Evolutionary conservation across 2,113 vertebrate genomes (phyloP).

Genomic region (Osmerus mordax): DNA sequence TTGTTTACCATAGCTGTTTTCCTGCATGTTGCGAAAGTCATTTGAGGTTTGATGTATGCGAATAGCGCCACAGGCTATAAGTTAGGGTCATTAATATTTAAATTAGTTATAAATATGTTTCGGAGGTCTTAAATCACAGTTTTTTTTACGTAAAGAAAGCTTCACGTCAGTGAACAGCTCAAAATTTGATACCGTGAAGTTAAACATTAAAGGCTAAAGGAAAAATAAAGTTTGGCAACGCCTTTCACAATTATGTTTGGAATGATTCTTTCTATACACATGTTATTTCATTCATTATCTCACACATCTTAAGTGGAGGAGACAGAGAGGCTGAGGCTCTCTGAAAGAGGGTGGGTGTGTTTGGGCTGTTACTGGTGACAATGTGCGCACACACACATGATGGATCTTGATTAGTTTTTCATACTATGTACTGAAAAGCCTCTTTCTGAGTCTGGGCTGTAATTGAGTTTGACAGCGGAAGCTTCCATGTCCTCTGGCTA

Average conservation of each 20-base stretch:
- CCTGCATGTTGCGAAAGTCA: slow-evolving; percentile 71
- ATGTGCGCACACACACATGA: slow-evolving; percentile 15
- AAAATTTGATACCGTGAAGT: too few relatives aligned
- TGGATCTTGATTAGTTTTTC: slow-evolving; percentile 74
- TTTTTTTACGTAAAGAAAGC: slow-evolving; percentile 69
- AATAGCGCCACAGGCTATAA: slow-evolving; percentile 64
- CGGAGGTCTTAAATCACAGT: slow-evolving; percentile 78
- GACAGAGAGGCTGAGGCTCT: too few relatives aligned
- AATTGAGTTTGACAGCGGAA: slow-evolving; percentile 79
- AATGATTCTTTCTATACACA: too few relatives aligned
- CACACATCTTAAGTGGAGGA: too few relatives aligned
- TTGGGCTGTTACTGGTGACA: too few relatives aligned
- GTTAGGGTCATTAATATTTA: slow-evolving; percentile 81
- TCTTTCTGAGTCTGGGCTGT: slow-evolving; percentile 65
- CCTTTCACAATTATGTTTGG: too few relatives aligned
- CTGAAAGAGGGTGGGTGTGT: too few relatives aligned
- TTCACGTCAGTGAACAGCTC: slow-evolving; percentile 1
- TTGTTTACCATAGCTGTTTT: slow-evolving; percentile 73
- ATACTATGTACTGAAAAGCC: slow-evolving; percentile 65
- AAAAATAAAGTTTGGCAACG: too few relatives aligned
- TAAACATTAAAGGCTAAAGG: too few relatives aligned
- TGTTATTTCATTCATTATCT: too few relatives aligned
- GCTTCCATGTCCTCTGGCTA: slow-evolving; percentile 76
- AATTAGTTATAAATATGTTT: slow-evolving; percentile 76
- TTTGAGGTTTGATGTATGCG: slow-evolving; percentile 74